phyloP scores from a whole-genome alignment of 2,113 vertebrate species.

The Microtus pennsylvanicus region DNA sequence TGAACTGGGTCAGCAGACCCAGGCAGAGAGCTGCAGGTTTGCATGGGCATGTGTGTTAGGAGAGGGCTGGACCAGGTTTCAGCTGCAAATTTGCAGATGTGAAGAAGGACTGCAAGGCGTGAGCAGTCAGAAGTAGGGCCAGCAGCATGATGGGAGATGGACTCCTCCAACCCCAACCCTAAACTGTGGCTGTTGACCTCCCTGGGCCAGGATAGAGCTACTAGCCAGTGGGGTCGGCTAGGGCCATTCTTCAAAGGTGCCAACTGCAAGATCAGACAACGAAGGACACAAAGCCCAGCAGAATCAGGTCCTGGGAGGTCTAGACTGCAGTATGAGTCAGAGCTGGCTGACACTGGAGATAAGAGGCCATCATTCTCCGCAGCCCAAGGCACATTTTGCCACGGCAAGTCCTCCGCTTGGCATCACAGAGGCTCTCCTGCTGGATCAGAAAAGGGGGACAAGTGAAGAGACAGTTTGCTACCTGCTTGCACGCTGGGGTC shows the following conservation, averaged over 20 bases:
- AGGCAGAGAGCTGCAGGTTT: not conserved
- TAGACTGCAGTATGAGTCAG: not conserved
- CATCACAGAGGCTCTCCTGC: not conserved
- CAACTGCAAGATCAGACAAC: not conserved
- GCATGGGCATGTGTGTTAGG: not conserved
- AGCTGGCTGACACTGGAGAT: not conserved
- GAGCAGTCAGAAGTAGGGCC: too few relatives aligned
- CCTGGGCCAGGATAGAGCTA: not conserved
- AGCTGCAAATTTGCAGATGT: not conserved
- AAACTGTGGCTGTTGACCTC: rapidly evolving
- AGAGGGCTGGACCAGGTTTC: not conserved
- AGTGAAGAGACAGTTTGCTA: not conserved
- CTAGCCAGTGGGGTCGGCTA: rapidly evolving
- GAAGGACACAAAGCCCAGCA: too few relatives aligned
- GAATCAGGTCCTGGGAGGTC: not conserved
- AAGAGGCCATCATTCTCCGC: rapidly evolving
- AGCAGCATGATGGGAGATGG: rapidly evolving
- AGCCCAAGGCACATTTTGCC: not conserved
- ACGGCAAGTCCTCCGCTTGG: not conserved
- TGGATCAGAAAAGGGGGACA: not conserved
- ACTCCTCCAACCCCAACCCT: not conserved
- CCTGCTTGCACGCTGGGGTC: not conserved
- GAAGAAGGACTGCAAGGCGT: not conserved
- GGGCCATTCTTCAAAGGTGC: rapidly evolving
- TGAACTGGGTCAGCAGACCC: not conserved